Evolutionary conservation across 1,140 invertebrate species (phyloP).

Genomic region (Battus philenor): DNA sequence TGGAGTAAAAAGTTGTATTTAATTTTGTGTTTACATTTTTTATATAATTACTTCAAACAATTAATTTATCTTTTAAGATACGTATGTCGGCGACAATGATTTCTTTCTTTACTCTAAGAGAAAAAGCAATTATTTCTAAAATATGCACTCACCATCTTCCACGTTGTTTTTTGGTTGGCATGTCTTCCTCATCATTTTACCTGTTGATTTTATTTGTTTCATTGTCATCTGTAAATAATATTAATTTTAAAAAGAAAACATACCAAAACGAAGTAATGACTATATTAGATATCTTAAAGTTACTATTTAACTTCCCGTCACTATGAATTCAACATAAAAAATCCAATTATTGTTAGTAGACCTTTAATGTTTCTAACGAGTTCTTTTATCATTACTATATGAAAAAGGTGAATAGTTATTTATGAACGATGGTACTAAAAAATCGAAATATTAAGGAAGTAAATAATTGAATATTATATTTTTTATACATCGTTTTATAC

Average conservation of each 20-base stretch:
- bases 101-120: too few species aligned
- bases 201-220: constrained; percentile 61
- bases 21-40: too few species aligned
- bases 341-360: not conserved
- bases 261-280: too few species aligned
- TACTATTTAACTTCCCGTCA: not conserved
- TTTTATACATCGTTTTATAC: too few species aligned
- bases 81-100: too few species aligned
- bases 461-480: too few species aligned
- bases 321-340: not conserved
- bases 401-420: not conserved
- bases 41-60: too few species aligned
- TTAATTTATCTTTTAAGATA: too few species aligned
- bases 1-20: too few species aligned
- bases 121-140: too few species aligned
- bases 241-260: not conserved
- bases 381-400: not conserved
- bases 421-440: too few species aligned
- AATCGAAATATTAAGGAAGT: too few species aligned
- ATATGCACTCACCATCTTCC: constrained; percentile 48
- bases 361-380: not conserved
- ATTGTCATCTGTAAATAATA: constrained; percentile 56
- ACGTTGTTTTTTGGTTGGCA: constrained; percentile 63
- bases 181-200: constrained; percentile 65
- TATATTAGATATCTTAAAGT: not conserved